phyloP scores from a whole-genome alignment of 2,888 invertebrate genomes.

The Platerodrilus igneus region DNA sequence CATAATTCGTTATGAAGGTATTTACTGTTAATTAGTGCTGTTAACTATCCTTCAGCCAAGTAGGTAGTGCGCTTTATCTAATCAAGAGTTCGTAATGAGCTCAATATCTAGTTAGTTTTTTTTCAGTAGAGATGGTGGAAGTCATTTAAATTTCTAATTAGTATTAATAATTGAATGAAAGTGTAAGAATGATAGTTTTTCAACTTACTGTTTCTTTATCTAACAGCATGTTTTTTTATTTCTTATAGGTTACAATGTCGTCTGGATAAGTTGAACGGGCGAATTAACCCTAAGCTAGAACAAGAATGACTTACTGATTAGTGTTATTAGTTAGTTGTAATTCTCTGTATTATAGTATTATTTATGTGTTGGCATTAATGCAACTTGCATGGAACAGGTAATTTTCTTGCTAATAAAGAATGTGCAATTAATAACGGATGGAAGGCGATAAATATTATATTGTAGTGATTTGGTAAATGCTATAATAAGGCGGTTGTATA shows the following conservation, averaged over 20 bases:
- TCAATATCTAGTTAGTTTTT: too few species aligned
- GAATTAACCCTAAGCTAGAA: conserved; percentile 38
- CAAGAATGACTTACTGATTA: conserved; percentile 25
- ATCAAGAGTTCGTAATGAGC: too few species aligned
- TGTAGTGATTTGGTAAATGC: too few species aligned
- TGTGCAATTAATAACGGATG: conserved; percentile 14
- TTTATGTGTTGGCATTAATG: background rate
- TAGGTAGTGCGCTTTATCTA: too few species aligned
- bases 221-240: conserved; percentile 12
- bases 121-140: too few species aligned
- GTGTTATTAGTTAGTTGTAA: background rate
- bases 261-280: conserved; percentile 42
- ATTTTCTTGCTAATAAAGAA: conserved; percentile 10
- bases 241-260: conserved; percentile 41
- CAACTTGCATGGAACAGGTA: conserved; percentile 7
- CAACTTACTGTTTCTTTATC: background rate
- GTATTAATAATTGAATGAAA: too few species aligned
- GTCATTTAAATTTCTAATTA: too few species aligned
- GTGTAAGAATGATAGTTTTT: too few species aligned
- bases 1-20: too few species aligned
- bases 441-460: too few species aligned
- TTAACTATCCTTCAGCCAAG: too few species aligned
- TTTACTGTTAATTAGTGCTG: too few species aligned
- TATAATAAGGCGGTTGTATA: conserved; percentile 11
- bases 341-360: background rate